Evolutionary conservation across 2,113 vertebrate genomes (phyloP), one percentile per base, ranked within the genome.

Genomic region (Tachuris rubrigastra): DNA sequence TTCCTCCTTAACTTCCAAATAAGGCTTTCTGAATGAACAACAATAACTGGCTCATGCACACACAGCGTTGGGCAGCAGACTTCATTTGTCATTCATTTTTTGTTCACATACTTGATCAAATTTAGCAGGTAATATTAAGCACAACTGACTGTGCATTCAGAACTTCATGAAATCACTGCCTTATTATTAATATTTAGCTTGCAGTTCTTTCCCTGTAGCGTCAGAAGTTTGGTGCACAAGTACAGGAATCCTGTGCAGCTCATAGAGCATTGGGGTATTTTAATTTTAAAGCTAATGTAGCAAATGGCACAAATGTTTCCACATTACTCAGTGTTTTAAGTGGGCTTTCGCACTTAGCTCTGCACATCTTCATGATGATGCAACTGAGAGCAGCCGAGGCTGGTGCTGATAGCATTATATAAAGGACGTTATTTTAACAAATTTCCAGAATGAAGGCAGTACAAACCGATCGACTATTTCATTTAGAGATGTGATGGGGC

Each of bases 21-120:
- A 93, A 93, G 89, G 71, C 75, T 94, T 82, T 76, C 89, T 96
- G 85, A 93, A 93, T 91, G 93, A 74, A 95, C 85, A 96, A 71
- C 91, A 82, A 19, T 91, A 87, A 82, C 81, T 68, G 76, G 44
- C 81, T 78, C 9, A 1, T 33, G 86, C 60, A 74, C 39, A 24
- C 56, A 6, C 41, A 41, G 39, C 6, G 0, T 77, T 0, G 6
- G 67, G 66, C 80, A 35, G n/a, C 16, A 5, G 42, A 30, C 83
- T 96, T 91, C 33, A 21, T 53, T 69, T 89, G 16, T 56, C 19
- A 0, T 53, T 86, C 37, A 10, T 49, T 71, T 65, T 73, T 66
- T 62, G 7, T 81, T 90, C 56, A 12, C 4, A 4, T 24, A 9
- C 44, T 58, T 68, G 31, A 66, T 87, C 23, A 37, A 59, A 83